phyloP scores from a whole-genome alignment of 2,888 invertebrate genomes.

The Callyntrura guangdongensis region DNA sequence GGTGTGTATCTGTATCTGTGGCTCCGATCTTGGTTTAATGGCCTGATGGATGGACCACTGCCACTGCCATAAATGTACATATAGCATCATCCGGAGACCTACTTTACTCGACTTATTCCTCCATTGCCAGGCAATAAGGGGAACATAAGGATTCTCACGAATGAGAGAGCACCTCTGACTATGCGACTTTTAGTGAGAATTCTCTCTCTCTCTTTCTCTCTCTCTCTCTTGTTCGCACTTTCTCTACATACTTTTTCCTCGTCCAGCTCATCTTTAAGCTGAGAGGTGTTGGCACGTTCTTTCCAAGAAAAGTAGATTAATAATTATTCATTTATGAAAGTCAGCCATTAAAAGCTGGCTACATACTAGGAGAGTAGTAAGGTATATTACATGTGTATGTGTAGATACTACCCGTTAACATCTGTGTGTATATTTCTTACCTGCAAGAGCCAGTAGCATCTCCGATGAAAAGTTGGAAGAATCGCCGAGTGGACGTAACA shows the following conservation, averaged over 20 bases:
- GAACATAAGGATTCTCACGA: conserved; percentile 12
- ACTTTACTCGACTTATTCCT: conserved; percentile 7
- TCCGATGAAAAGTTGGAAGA: conserved; percentile 98
- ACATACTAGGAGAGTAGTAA: background rate
- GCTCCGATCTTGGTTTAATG: conserved; percentile 52
- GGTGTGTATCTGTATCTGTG: conserved; percentile 32
- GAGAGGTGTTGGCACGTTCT: conserved; percentile 63
- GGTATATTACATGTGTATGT: background rate
- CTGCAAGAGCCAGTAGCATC: conserved; percentile 99
- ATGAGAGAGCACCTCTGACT: background rate
- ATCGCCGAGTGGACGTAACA: conserved; percentile 99
- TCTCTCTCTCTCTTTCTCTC: background rate
- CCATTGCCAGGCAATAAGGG: conserved; percentile 14
- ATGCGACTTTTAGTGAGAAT: background rate
- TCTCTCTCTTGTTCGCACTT: background rate
- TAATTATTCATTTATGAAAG: conserved; percentile 73
- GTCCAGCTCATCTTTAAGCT: conserved; percentile 47
- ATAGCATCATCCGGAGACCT: conserved; percentile 30
- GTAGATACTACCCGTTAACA: conserved; percentile 89
- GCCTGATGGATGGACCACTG: conserved; percentile 62
- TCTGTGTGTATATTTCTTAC: conserved; percentile 87
- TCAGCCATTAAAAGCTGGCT: conserved; percentile 56
- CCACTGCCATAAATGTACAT: conserved; percentile 19
- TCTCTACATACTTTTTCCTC: background rate
- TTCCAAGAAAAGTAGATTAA: conserved; percentile 63